Conservation (phyloP, 1,140 invertebrate genomes). For the Macrostomum lignano region DNA sequence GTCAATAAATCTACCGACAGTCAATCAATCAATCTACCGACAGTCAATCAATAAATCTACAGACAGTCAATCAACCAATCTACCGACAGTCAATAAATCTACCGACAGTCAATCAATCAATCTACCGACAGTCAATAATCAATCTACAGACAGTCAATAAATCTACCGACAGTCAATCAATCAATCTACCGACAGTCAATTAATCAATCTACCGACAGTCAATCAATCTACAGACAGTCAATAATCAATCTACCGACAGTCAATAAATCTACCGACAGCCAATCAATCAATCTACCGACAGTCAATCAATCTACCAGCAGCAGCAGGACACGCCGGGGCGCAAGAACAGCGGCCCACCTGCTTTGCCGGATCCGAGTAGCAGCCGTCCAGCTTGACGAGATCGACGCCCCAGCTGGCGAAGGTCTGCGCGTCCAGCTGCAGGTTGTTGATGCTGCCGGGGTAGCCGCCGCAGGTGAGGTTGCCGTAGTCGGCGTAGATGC, state of each 20-base stretch:
- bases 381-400: constrained; percentile 80
- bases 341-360: too few relatives aligned
- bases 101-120: too few relatives aligned
- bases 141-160: too few relatives aligned
- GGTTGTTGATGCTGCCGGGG: constrained; percentile 57
- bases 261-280: not conserved
- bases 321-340: too few relatives aligned
- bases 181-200: not conserved
- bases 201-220: not conserved
- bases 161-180: too few relatives aligned
- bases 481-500: constrained; percentile 85
- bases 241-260: not conserved
- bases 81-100: too few relatives aligned
- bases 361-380: constrained; percentile 42
- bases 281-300: too few relatives aligned
- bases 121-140: too few relatives aligned
- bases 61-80: constrained; percentile 3
- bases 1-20: too few relatives aligned
- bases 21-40: too few relatives aligned
- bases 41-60: too few relatives aligned
- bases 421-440: constrained; percentile 52
- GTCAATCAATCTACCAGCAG: too few relatives aligned
- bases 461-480: constrained; percentile 74
- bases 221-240: not conserved
- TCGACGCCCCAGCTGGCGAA: constrained; percentile 91